These are phyloP conservation scores for Forpus xanthops DNA, from an alignment of 2,797 vertebrate species.

Conservation along the genomic window DNA sequence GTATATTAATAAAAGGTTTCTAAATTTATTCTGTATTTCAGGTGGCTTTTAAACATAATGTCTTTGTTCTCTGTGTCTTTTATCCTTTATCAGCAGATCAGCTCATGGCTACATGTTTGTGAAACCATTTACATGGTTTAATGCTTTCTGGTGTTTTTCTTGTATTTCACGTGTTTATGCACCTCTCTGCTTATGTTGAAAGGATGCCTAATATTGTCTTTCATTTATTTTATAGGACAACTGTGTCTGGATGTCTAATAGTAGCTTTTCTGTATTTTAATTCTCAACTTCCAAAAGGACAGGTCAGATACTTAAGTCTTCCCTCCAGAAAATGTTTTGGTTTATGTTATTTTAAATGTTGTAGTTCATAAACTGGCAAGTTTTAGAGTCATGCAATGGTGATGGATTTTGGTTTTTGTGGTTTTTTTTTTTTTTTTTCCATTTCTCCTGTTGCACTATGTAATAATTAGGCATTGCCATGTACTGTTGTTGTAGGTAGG, in stretches of 20 bases:
- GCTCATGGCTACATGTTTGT: background rate
- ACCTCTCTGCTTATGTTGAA: background rate
- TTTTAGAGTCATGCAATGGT: background rate
- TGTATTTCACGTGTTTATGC: background rate
- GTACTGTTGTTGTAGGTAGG: background rate
- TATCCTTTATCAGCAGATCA: background rate
- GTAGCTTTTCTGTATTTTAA: background rate
- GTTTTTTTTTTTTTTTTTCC: background rate
- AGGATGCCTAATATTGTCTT: background rate
- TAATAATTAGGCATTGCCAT: background rate
- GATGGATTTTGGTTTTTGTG: background rate
- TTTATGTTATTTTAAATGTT: background rate
- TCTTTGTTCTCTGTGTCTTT: background rate
- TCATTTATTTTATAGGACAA: background rate
- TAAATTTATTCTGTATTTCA: background rate
- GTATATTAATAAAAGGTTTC: background rate
- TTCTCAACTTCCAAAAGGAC: background rate
- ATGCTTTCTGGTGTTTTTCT: background rate
- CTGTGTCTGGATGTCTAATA: background rate
- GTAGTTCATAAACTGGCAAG: background rate
- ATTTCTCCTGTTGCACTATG: background rate
- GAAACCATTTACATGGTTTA: rapidly evolving
- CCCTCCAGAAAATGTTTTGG: background rate
- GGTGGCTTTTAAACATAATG: background rate
- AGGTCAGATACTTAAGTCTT: background rate